These are phyloP conservation scores for Agrotis puta DNA, from an alignment of 2,888 invertebrate genomes.

Conservation along the genomic window DNA sequence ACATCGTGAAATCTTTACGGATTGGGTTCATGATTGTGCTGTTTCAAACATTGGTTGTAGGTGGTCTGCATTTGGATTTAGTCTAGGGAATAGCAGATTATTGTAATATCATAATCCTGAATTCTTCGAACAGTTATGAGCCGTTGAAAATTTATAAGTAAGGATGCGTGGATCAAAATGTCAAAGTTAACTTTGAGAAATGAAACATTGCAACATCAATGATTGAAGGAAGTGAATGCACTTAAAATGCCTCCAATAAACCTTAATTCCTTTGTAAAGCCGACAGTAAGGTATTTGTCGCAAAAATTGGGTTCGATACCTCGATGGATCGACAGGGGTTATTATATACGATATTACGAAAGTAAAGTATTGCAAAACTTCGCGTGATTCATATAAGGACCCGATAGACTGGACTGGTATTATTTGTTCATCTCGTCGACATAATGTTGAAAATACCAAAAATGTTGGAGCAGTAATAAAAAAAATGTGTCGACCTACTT, in stretches of 20 bases:
- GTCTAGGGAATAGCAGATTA: not conserved
- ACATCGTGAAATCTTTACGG: not conserved
- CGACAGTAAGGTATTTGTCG: conserved; percentile 46
- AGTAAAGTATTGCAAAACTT: conserved; percentile 52
- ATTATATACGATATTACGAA: conserved; percentile 50
- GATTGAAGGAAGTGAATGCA: conserved; percentile 22
- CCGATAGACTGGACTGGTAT: conserved; percentile 29
- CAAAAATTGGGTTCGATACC: conserved; percentile 53
- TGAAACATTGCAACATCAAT: conserved; percentile 9
- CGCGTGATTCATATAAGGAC: conserved; percentile 55
- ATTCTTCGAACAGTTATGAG: not conserved
- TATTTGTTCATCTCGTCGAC: conserved; percentile 13
- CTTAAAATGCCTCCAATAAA: conserved; percentile 23
- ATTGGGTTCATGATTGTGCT: not conserved
- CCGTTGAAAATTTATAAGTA: too few species aligned
- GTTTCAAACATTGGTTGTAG: not conserved
- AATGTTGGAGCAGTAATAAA: conserved; percentile 6
- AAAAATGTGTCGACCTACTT: conserved; percentile 34
- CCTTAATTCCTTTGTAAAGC: conserved; percentile 20
- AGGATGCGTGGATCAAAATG: too few species aligned
- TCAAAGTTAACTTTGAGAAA: conserved; percentile 1
- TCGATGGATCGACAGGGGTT: conserved; percentile 46
- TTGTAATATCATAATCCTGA: not conserved
- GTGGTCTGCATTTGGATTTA: not conserved
- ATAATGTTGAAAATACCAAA: conserved; percentile 30